phyloP scores from a whole-genome alignment of 2,113 vertebrate genomes.

The Anguilla rostrata region DNA sequence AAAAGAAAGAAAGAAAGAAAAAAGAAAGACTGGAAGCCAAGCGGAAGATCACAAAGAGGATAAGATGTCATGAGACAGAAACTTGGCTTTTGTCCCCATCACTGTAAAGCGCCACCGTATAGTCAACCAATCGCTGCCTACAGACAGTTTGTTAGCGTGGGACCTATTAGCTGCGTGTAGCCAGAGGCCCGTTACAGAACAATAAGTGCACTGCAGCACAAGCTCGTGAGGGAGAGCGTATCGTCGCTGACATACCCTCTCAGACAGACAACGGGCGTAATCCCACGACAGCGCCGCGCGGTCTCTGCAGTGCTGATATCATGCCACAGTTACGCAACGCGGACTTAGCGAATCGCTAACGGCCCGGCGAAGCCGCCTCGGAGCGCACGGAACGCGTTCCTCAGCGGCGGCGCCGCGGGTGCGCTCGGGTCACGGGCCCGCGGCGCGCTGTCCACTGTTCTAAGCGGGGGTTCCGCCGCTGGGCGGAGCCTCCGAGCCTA shows the following conservation, averaged over 20 bases:
- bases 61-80: neutral
- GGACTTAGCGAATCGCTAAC: too few relatives aligned
- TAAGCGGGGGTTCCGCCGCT: neutral
- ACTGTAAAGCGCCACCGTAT: neutral
- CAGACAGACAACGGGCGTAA: slow-evolving; percentile 6
- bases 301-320: neutral
- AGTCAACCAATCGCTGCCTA: neutral
- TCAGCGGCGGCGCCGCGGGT: neutral
- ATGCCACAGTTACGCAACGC: slow-evolving; percentile 3
- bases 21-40: neutral
- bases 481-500: neutral
- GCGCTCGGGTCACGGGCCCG: neutral
- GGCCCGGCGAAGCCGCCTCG: neutral
- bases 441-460: neutral
- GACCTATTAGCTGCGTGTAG: neutral
- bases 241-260: neutral
- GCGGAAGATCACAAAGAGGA: neutral
- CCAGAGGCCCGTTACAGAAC: neutral
- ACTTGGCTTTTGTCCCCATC: neutral
- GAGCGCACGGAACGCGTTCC: neutral
- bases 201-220: neutral
- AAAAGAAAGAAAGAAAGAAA: too few relatives aligned
- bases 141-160: neutral
- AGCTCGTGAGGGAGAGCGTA: neutral
- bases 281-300: neutral